These are phyloP conservation scores for Sesamia nonagrioides DNA, from an alignment of 1,140 invertebrate species.

Conservation along the genomic window DNA sequence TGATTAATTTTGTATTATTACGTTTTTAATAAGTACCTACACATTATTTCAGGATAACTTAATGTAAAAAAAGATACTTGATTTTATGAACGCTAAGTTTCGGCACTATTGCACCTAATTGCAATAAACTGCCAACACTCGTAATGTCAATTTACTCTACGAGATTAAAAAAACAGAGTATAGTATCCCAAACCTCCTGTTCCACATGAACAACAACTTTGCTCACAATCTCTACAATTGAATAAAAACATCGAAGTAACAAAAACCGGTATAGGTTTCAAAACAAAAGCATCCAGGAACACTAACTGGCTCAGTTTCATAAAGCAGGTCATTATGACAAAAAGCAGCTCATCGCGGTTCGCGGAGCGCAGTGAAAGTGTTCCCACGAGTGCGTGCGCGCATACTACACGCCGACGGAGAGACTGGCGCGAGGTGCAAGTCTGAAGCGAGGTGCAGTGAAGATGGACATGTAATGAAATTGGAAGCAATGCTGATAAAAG, in stretches of 20 bases:
- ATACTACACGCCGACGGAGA: background rate
- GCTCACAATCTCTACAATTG: background rate
- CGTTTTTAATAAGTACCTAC: no score
- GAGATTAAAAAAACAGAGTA: no score
- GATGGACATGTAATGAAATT: background rate
- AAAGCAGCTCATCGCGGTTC: constrained; percentile 38
- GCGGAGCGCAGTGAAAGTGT: constrained; percentile 55
- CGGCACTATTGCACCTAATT: no score
- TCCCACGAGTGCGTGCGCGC: constrained; percentile 53
- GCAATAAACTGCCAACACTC: no score
- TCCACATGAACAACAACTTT: no score
- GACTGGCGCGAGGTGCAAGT: background rate
- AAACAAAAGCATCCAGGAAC: constrained; percentile 36
- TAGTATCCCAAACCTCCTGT: no score
- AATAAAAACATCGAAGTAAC: background rate
- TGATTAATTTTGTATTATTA: no score
- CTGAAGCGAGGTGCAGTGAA: background rate
- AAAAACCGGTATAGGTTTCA: constrained; percentile 26
- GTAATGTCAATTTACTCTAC: no score
- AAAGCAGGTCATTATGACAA: constrained; percentile 43
- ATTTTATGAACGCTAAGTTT: no score
- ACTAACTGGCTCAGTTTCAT: background rate
- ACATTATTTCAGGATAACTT: no score
- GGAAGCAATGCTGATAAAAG: background rate
- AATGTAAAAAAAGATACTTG: no score